Percentiles rank a stretch among this genome's conserved stretches.
phyloP scores from a whole-genome alignment of 1,140 invertebrate species.

The Drosophila hydei region DNA sequence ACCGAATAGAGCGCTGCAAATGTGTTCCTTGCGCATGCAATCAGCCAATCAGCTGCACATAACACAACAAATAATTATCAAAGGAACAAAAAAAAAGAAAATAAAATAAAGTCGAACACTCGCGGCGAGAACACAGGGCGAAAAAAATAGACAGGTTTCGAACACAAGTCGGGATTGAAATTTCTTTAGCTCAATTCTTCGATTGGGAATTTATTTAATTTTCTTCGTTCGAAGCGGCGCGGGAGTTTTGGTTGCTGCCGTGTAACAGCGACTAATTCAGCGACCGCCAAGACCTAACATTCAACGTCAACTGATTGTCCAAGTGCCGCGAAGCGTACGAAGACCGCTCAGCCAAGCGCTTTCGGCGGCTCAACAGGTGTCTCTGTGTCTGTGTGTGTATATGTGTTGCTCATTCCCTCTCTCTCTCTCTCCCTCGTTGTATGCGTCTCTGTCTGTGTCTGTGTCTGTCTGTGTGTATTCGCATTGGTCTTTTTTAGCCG shows the following conservation, averaged over 20 bases:
- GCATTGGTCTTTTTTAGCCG: conserved; percentile 31
- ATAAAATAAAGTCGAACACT: background rate
- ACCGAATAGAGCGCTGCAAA: background rate
- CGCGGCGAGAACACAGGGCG: background rate
- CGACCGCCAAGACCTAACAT: conserved; percentile 80
- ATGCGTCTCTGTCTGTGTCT: conserved; percentile 23
- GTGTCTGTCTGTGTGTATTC: background rate
- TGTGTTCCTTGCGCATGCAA: background rate
- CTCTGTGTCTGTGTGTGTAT: conserved; percentile 1
- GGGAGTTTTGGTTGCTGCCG: background rate
- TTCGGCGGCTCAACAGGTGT: conserved; percentile 14
- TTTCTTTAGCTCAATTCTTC: background rate
- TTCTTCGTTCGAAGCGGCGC: background rate
- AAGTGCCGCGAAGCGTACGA: conserved; percentile 71
- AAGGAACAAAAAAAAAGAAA: conserved; percentile 5
- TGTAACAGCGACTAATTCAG: conserved; percentile 51
- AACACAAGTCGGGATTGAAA: background rate
- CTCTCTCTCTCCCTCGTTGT: background rate
- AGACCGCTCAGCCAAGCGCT: conserved; percentile 64
- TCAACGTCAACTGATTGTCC: conserved; percentile 82
- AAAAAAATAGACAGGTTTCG: background rate
- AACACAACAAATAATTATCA: background rate
- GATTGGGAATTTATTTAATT: too few species aligned
- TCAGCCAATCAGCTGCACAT: conserved; percentile 12
- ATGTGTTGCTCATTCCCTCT: conserved; percentile 15